Evolutionary conservation across 1,140 invertebrate genomes (phyloP).

Genomic region (Rhyzopertha dominica): DNA sequence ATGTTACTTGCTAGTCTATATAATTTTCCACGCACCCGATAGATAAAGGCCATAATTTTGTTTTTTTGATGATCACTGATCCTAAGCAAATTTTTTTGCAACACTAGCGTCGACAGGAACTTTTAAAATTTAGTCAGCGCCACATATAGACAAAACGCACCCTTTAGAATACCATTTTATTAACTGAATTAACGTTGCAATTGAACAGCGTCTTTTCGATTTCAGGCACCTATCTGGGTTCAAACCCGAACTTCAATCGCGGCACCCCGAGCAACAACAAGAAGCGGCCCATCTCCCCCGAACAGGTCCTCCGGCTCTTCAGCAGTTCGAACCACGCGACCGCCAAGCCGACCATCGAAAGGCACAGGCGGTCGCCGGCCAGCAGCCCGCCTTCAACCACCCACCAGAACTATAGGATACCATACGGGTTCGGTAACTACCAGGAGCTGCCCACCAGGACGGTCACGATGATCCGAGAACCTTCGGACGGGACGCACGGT

Average conservation of each 20-base stretch:
- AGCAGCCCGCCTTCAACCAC: conserved; percentile 69
- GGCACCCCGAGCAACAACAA: conserved; percentile 50
- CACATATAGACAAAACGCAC: no score
- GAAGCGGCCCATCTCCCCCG: conserved; percentile 68
- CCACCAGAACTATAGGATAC: conserved; percentile 49
- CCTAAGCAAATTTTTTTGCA: no score
- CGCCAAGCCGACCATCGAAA: conserved; percentile 41
- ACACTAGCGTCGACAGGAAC: no score
- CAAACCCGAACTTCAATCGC: conserved; percentile 48
- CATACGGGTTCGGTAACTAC: conserved; percentile 36
- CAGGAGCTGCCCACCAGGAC: conserved; percentile 74
- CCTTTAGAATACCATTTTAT: no score
- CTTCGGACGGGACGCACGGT: conserved; percentile 68
- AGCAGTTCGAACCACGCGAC: conserved; percentile 45
- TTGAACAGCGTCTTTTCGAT: no score
- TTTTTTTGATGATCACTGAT: no score
- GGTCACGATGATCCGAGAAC: conserved; percentile 75
- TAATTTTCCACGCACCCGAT: no score
- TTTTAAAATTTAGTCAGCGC: no score
- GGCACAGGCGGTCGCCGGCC: conserved; percentile 58
- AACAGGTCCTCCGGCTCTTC: conserved; percentile 67
- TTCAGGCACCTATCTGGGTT: conserved; percentile 59
- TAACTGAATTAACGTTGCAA: no score
- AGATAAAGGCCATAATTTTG: no score
- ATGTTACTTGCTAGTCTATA: no score